Evolutionary conservation across 2,888 invertebrate species (phyloP).

Genomic region (Mellilla xanthometata): DNA sequence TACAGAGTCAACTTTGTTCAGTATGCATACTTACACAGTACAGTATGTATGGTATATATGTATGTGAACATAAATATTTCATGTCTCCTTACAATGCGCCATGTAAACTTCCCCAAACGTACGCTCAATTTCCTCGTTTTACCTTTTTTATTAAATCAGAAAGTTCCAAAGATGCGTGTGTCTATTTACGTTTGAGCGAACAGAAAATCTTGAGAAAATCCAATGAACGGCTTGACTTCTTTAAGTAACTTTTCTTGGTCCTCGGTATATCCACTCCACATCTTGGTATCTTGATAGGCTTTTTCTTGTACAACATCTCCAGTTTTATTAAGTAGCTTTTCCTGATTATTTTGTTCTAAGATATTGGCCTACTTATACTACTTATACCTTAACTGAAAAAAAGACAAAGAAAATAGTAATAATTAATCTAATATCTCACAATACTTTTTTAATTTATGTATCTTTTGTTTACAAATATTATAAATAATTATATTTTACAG

Average conservation of each 20-base stretch:
- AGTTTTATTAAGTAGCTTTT: too few species aligned
- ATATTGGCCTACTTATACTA: too few species aligned
- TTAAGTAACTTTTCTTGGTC: background rate
- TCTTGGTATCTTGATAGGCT: too few species aligned
- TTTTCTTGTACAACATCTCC: too few species aligned
- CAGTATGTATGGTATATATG: background rate
- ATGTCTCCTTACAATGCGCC: constrained; percentile 17
- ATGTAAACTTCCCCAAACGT: constrained; percentile 25
- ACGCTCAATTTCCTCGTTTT: constrained; percentile 24
- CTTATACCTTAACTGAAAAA: too few species aligned
- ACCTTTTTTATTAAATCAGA: constrained; percentile 28
- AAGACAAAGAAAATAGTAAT: too few species aligned
- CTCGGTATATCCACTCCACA: too few species aligned
- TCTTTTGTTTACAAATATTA: too few species aligned
- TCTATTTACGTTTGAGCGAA: constrained; percentile 9
- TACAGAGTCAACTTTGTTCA: constrained; percentile 10
- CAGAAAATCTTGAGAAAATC: background rate
- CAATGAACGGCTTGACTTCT: constrained; percentile 1
- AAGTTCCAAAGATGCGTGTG: constrained; percentile 14
- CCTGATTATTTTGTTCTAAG: too few species aligned
- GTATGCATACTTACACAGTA: background rate
- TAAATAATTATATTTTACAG: too few species aligned
- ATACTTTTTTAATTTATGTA: too few species aligned
- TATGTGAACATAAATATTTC: constrained; percentile 19
- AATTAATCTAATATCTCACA: too few species aligned